Conservation (phyloP, 2,797 vertebrate species). For the Crocodylus rhombifer region DNA sequence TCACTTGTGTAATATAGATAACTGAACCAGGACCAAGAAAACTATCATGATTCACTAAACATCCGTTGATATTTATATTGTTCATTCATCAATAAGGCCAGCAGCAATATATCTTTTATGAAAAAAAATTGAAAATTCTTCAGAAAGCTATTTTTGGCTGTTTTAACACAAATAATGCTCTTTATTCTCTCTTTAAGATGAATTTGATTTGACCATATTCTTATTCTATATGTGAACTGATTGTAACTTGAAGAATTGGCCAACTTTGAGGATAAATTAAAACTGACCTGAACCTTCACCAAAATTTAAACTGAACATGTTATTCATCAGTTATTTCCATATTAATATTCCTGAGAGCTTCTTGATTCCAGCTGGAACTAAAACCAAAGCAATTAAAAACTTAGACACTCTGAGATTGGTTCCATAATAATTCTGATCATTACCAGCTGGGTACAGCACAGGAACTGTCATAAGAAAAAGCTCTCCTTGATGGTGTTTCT, state of each 20-base stretch:
- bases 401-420: not conserved
- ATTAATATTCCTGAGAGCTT: conserved; percentile 15
- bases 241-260: conserved; percentile 11
- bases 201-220: not conserved
- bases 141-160: not conserved
- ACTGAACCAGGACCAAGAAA: not conserved
- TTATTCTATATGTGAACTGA: not conserved
- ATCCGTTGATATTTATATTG: not conserved
- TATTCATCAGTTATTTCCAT: not conserved
- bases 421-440: not conserved
- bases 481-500: not conserved
- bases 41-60: not conserved
- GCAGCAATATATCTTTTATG: not conserved
- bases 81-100: not conserved
- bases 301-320: conserved; percentile 24
- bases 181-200: not conserved
- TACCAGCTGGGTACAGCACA: not conserved
- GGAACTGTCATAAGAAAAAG: conserved; percentile 9
- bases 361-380: not conserved
- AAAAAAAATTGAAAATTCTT: not conserved
- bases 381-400: conserved; percentile 3
- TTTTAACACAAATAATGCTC: not conserved
- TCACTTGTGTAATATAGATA: not conserved
- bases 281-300: not conserved
- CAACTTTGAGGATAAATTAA: conserved; percentile 7